These are phyloP conservation scores for Cyclura pinguis DNA, from an alignment of 2,797 vertebrate genomes.

Conservation along the genomic window DNA sequence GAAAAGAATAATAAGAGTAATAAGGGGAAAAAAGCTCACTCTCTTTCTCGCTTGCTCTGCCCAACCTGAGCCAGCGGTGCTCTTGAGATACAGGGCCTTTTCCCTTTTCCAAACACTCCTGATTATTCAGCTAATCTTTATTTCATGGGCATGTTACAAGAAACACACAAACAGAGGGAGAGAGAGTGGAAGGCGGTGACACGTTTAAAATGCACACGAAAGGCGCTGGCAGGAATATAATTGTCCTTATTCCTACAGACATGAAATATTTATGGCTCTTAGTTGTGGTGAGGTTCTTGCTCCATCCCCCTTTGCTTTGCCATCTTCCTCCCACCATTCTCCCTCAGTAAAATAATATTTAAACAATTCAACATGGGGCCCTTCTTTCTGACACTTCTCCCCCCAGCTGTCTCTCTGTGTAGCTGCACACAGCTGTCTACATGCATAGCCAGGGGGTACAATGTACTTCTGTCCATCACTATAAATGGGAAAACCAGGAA, in stretches of 20 bases:
- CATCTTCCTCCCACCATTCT: conserved; percentile 19
- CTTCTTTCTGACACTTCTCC: conserved; percentile 13
- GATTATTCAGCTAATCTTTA: conserved; percentile 80
- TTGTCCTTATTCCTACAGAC: conserved; percentile 60
- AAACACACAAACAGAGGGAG: conserved; percentile 60
- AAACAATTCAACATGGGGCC: conserved; percentile 29
- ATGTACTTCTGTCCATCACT: conserved; percentile 70
- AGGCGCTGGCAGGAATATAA: conserved; percentile 74
- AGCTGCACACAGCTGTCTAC: conserved; percentile 62
- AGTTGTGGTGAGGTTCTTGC: conserved; percentile 63
- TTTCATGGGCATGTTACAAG: conserved; percentile 77
- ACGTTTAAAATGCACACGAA: conserved; percentile 76
- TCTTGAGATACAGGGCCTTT: conserved; percentile 67
- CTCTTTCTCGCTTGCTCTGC: not conserved
- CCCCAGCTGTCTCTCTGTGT: conserved; percentile 54
- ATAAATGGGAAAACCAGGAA: conserved; percentile 31
- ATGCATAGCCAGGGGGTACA: conserved; percentile 41
- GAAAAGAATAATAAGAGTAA: conserved; percentile 24
- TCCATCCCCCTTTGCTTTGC: conserved; percentile 7
- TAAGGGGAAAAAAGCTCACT: not conserved
- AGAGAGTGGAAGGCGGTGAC: conserved; percentile 73
- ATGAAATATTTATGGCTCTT: conserved; percentile 74
- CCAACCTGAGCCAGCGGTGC: conserved; percentile 53
- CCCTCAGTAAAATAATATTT: not conserved
- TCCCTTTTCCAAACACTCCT: conserved; percentile 70